A percentile compares a stretch with the other conserved stretches of the same genome.
These are phyloP conservation scores for Ciconia nigra DNA, from an alignment of 2,797 vertebrate species.

Conservation along the genomic window DNA sequence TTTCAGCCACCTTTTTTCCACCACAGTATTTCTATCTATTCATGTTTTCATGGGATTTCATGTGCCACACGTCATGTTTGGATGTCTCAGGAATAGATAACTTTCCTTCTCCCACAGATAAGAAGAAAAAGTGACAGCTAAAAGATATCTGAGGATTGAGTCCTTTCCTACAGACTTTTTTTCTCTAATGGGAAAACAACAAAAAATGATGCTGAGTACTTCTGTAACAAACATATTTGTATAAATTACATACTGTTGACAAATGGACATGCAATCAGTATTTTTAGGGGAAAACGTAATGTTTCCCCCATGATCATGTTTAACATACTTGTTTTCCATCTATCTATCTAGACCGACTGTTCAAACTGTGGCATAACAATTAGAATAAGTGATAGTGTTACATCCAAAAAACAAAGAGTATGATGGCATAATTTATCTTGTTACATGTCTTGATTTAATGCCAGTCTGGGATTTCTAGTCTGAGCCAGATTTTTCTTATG, in stretches of 20 bases:
- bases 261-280: neutral
- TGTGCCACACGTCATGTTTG: neutral
- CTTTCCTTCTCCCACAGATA: neutral
- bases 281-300: constrained; percentile 12
- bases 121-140: neutral
- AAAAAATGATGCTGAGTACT: neutral
- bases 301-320: constrained; percentile 20
- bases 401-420: constrained; percentile 54
- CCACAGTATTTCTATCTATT: neutral
- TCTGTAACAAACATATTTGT: constrained; percentile 29
- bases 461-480: constrained; percentile 24
- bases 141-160: neutral
- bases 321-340: constrained; percentile 10
- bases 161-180: neutral
- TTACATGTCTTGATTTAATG: constrained; percentile 37
- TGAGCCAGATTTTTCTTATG: constrained; percentile 49
- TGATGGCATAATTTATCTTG: constrained; percentile 50
- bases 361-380: constrained; percentile 56
- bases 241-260: constrained; percentile 35
- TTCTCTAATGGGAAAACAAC: neutral
- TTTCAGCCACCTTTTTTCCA: neutral
- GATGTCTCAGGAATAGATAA: neutral
- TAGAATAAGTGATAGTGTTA: constrained; percentile 50
- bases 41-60: no score
- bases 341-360: neutral